Evolutionary conservation across 2,888 invertebrate species (phyloP), one percentile per base, ranked within the genome.

Genomic region (Pterostichus niger): DNA sequence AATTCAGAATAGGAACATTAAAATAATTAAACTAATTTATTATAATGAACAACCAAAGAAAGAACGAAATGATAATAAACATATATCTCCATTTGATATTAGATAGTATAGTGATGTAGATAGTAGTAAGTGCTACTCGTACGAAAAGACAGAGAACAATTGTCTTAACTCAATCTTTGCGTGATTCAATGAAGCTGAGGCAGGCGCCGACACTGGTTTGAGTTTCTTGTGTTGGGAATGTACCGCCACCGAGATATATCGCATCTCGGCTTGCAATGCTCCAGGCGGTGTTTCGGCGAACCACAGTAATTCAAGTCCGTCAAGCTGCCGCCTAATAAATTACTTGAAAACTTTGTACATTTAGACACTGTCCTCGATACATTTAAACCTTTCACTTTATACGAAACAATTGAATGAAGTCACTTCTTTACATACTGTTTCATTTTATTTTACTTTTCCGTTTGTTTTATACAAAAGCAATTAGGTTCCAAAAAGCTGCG

Each of bases 251-350:
- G 44, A 71, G 68, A 71, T 71, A 71, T 71, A 71, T 71, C 68
- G 68, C 33, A 54, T 11, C 33, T 33, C 11, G 35, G n/a, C 76
- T 73, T 6, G 46, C 31, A 79, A 33, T 33, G 64, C 33, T 64
- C 44, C 79, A 44, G 44, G 64, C 75, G 75, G 49, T 75, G 75
- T 64, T 61, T 44, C 61, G 64, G 61, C 64, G 49, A 61, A 59
- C 79, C 64, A 64, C 64, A 79, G 24, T 64, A 61, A 61, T 64
- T 79, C 49, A 79, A 79, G 64, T 79, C 79, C 49, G 79, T 79
- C 79, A 79, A 64, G 79, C 44, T 33, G 79, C 24, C 64, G 61
- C 79, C 31, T 79, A 79, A 79, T 79, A 79, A 79, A 79, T 79
- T 79, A 79, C 64, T 33, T 59, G 49, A 79, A 64, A 79, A 79